These are phyloP conservation scores for Passer montanus DNA, from an alignment of 2,113 vertebrate genomes.

Conservation along the genomic window DNA sequence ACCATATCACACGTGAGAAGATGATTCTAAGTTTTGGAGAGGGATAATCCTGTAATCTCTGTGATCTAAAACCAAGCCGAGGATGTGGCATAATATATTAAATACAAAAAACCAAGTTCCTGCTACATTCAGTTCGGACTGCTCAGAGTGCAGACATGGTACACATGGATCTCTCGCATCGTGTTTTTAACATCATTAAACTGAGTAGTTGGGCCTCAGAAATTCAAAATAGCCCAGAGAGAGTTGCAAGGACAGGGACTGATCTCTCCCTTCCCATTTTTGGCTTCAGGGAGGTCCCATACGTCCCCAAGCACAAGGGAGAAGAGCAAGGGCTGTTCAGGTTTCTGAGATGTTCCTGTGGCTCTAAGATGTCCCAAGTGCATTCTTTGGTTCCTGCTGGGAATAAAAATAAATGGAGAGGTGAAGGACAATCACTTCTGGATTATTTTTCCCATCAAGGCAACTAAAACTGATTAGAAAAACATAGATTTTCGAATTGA, in stretches of 20 bases:
- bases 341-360: accelerated
- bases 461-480: not conserved
- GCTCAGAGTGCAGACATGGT: not conserved
- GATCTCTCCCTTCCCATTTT: not conserved
- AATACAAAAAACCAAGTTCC: not conserved
- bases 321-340: no score
- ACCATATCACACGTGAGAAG: not conserved
- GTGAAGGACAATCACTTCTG: not conserved
- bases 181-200: not conserved
- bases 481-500: not conserved
- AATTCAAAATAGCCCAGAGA: not conserved
- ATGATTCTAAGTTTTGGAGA: not conserved
- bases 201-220: not conserved
- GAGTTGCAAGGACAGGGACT: not conserved
- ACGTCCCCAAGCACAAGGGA: not conserved
- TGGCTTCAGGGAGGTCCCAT: accelerated
- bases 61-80: not conserved
- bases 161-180: not conserved
- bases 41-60: conserved; percentile 17
- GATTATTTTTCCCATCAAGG: not conserved
- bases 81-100: not conserved
- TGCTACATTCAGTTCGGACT: not conserved
- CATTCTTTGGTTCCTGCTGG: not conserved
- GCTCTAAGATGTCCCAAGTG: not conserved
- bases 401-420: not conserved